Conservation (phyloP, 2,888 invertebrate genomes). For the Gymnocheta viridis region DNA sequence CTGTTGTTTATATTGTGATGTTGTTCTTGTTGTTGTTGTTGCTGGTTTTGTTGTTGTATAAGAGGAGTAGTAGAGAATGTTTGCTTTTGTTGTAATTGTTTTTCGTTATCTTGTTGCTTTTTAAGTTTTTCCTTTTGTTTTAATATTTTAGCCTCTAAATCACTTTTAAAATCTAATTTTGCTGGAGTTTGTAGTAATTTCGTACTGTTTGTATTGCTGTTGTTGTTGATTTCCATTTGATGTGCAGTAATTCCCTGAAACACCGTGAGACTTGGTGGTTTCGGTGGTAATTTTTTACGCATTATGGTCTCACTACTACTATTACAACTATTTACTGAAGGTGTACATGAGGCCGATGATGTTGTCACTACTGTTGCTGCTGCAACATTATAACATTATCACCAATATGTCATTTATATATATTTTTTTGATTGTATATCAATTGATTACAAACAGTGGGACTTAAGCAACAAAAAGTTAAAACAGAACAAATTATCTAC, state of each 20-base stretch:
- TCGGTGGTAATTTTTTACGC: slow-evolving; percentile 76
- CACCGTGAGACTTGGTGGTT: slow-evolving; percentile 78
- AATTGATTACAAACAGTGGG: slow-evolving; percentile 30
- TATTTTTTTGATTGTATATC: slow-evolving; percentile 38
- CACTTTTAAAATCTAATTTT: slow-evolving; percentile 79
- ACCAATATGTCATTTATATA: slow-evolving; percentile 66
- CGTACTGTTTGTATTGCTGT: slow-evolving; percentile 59
- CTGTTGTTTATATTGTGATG: slow-evolving; percentile 72
- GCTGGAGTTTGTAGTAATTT: slow-evolving; percentile 66
- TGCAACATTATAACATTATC: slow-evolving; percentile 69
- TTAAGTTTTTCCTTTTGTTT: slow-evolving; percentile 78
- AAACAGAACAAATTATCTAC: too few relatives aligned
- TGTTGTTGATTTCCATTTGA: slow-evolving; percentile 56
- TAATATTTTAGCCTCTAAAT: slow-evolving; percentile 79
- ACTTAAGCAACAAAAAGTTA: slow-evolving; percentile 11
- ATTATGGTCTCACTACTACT: slow-evolving; percentile 70
- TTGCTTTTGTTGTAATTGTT: slow-evolving; percentile 63
- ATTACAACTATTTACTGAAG: slow-evolving; percentile 63
- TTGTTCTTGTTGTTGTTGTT: slow-evolving; percentile 67
- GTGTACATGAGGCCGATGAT: slow-evolving; percentile 50
- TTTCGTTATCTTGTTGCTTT: slow-evolving; percentile 75
- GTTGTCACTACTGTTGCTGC: slow-evolving; percentile 60
- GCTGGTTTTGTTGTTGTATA: slow-evolving; percentile 68
- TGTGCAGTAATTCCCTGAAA: slow-evolving; percentile 72
- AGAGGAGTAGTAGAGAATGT: slow-evolving; percentile 29